Evolutionary conservation across 2,888 invertebrate species (phyloP), one percentile per base, ranked within the genome.

Genomic region (Ariolimax columbianus): DNA sequence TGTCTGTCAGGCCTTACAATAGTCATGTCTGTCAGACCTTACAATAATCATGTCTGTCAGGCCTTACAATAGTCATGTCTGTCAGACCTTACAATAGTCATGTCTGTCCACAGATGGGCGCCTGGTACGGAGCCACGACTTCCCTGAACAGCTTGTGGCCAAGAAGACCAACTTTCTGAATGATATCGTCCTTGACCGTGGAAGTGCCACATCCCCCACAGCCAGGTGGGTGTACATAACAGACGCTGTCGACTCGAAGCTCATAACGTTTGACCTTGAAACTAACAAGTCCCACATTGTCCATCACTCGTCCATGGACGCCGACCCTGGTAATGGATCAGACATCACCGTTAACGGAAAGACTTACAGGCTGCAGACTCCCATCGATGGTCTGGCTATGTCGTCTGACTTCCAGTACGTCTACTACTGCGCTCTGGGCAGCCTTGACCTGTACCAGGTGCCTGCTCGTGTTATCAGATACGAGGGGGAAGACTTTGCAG

Each of bases 361-460:
- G 11, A 55, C 51, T 0, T 83, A 78, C 51, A 83, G 3, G 30
- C 47, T 83, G 47, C 17, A 33, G n/a, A 82, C 88, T 40, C 88
- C 89, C n/a, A 90, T 91, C 0, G 89, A 91, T 75, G 91, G 92
- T 6, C 91, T 92, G 7, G 92, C 92, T n/a, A 90, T 92, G 82
- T 90, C 91, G 0, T 87, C 89, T 0, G 90, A 90, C 81, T 91
- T 91, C 78, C 78, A 88, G 0, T 90, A 88, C 80, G 88, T 92
- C 11, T 90, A 90, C 59, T 92, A 90, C 86, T 90, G 90, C 33
- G 89, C 91, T 0, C 86, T 92, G 9, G 89, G 88, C 14, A 90
- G 90, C 14, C 86, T 84, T 0, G 86, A 85, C 0, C 75, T 91
- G 9, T 91, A 78, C 70, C 83, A 78, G 30, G 78, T 90, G 19